phyloP scores from a whole-genome alignment of 1,140 invertebrate species.

The Heliothis subflexa region DNA sequence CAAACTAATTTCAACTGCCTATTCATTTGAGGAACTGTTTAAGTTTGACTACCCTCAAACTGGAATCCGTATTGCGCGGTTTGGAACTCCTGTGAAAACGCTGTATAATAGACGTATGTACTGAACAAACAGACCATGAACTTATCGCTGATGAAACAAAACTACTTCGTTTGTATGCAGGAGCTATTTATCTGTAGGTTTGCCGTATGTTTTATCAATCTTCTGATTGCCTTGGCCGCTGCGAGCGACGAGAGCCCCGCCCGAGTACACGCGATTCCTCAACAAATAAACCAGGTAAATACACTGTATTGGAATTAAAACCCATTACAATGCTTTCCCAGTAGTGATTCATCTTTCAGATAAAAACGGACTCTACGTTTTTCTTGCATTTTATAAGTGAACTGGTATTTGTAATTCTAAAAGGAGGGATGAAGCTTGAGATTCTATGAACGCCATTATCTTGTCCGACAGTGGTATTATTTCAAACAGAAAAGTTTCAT shows the following conservation, averaged over 20 bases:
- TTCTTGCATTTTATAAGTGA: slow-evolving; percentile 2
- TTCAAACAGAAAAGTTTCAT: too few relatives aligned
- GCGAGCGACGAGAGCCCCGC: slow-evolving; percentile 38
- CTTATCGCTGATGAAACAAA: slow-evolving; percentile 47
- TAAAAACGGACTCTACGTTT: background rate
- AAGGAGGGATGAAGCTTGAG: too few relatives aligned
- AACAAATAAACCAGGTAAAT: slow-evolving; percentile 37
- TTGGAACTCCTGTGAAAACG: slow-evolving; percentile 28
- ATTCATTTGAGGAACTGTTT: slow-evolving; percentile 37
- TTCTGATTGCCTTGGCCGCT: slow-evolving; percentile 48
- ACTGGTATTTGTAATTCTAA: too few relatives aligned
- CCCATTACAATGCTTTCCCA: slow-evolving; percentile 22
- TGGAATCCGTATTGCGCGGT: slow-evolving; percentile 23
- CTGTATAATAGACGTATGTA: slow-evolving; percentile 16
- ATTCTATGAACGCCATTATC: too few relatives aligned
- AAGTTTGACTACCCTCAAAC: slow-evolving; percentile 23
- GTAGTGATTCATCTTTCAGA: slow-evolving; percentile 13
- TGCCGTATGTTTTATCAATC: slow-evolving; percentile 53
- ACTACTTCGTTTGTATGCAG: slow-evolving; percentile 48
- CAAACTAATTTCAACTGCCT: slow-evolving; percentile 33
- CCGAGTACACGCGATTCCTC: slow-evolving; percentile 49
- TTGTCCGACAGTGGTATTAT: too few relatives aligned
- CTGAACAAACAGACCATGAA: slow-evolving; percentile 32
- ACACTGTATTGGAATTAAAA: slow-evolving; percentile 23
- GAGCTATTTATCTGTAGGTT: slow-evolving; percentile 45